These are phyloP conservation scores for Nomada fucata DNA, from an alignment of 2,888 invertebrate species.

Conservation along the genomic window DNA sequence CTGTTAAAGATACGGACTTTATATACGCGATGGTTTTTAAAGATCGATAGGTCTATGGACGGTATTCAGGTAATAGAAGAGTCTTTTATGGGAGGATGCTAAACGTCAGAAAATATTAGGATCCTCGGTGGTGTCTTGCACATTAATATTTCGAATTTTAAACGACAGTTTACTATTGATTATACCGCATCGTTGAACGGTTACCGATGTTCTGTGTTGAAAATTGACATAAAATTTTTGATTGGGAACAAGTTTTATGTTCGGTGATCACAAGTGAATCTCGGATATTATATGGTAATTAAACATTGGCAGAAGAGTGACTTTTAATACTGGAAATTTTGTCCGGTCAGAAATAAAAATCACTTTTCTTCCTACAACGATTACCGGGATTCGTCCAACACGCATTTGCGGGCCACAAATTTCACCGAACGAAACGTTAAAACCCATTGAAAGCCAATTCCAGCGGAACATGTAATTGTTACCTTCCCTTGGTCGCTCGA, in stretches of 20 bases:
- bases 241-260: too few relatives aligned
- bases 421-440: not conserved
- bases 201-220: not conserved
- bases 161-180: not conserved
- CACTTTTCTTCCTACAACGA: too few relatives aligned
- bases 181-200: too few relatives aligned
- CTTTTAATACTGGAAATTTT: too few relatives aligned
- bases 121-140: not conserved
- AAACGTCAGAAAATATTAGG: constrained; percentile 11
- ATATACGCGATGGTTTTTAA: constrained; percentile 2
- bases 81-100: constrained; percentile 13
- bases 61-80: not conserved
- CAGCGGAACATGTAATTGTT: not conserved
- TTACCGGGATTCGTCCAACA: not conserved
- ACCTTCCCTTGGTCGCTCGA: not conserved
- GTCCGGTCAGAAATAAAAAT: too few relatives aligned
- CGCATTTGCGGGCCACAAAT: not conserved
- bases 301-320: too few relatives aligned
- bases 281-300: too few relatives aligned
- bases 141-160: not conserved
- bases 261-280: too few relatives aligned
- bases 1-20: not conserved
- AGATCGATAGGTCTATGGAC: not conserved
- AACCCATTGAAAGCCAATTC: not conserved
- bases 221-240: not conserved